Evolutionary conservation across 2,888 invertebrate species (phyloP), one percentile per base, ranked within the genome.

Genomic region (Caenorhabditis zanzibari): DNA sequence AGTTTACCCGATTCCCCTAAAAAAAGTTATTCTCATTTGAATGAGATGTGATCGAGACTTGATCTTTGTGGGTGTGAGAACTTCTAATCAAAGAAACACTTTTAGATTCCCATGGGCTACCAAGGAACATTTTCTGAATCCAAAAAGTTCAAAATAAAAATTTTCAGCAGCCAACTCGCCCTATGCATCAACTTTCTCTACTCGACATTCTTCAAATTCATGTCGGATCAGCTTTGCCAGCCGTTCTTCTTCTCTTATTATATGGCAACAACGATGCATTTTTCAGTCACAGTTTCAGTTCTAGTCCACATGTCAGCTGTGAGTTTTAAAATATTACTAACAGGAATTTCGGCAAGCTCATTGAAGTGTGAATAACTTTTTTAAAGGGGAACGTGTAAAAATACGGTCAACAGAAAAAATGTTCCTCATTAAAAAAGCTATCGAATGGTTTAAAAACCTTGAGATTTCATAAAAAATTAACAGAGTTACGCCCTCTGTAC

Each of bases 181-280:
- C 83, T 91, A 7, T 90, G 91, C 84, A 86, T 86, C 76, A 91
- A 91, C 77, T 91, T 90, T 59, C 89, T 91, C 73, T 91, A 90
- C 81, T 85, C 88, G 26, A 91, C 90, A 9, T 81, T 90, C 56
- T 90, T 88, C 87, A 91, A 90, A 81, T 90, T 86, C 81, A 90
- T 89, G 58, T 87, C 87, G 10, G 90, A 90, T 72, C 84, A 88
- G 47, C 80, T 90, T 24, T 91, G 91, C 54, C 74, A 86, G 24
- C 86, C 89, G 16, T 82, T 89, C 56, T 89, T 89, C 83, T 88
- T 89, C 73, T 88, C 88, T 16, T 83, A 85, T 54, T 83, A 68
- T 32, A 79, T 86, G 83, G 88, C 88, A 10, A 72, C 80, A 4
- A 85, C 88, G 14, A 88, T 89, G 88, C 88, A 89, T 69, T 71